Percentiles rank a stretch among this genome's conserved stretches.
Evolutionary conservation across 2,113 vertebrate genomes (phyloP).

Genomic region (Antigone vipio): DNA sequence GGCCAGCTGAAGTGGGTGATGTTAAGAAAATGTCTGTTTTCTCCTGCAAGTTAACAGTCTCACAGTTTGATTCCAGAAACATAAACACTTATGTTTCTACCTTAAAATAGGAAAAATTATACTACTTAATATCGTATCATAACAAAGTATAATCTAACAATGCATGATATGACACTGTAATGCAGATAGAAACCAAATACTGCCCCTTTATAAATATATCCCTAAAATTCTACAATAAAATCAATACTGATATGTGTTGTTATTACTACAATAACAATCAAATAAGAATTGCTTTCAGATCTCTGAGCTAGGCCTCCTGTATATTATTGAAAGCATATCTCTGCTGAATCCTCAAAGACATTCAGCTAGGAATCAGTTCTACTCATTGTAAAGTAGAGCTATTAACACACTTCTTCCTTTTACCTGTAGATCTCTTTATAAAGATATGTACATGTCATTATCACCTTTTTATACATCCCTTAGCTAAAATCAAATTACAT

Average conservation of each 20-base stretch:
- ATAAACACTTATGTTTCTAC: background rate
- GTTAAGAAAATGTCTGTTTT: background rate
- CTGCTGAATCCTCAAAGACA: background rate
- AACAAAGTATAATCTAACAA: background rate
- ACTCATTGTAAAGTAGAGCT: background rate
- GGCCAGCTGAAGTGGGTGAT: background rate
- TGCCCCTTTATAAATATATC: background rate
- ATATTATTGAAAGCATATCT: background rate
- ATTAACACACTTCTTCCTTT: background rate
- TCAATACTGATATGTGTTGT: background rate
- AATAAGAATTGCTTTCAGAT: background rate
- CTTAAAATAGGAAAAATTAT: background rate
- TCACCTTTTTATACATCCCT: constrained; percentile 23
- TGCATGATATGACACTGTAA: background rate
- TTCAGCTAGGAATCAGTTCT: background rate
- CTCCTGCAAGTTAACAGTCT: background rate
- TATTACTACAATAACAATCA: background rate
- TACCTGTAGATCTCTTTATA: constrained; percentile 44
- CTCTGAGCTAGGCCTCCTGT: background rate
- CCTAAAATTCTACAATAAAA: background rate
- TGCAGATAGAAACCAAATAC: background rate
- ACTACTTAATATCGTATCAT: background rate
- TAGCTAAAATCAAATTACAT: constrained; percentile 26
- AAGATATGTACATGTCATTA: constrained; percentile 4
- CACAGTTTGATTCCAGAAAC: background rate